Conservation (phyloP, 2,888 invertebrate genomes). For the Dryobota labecula region DNA sequence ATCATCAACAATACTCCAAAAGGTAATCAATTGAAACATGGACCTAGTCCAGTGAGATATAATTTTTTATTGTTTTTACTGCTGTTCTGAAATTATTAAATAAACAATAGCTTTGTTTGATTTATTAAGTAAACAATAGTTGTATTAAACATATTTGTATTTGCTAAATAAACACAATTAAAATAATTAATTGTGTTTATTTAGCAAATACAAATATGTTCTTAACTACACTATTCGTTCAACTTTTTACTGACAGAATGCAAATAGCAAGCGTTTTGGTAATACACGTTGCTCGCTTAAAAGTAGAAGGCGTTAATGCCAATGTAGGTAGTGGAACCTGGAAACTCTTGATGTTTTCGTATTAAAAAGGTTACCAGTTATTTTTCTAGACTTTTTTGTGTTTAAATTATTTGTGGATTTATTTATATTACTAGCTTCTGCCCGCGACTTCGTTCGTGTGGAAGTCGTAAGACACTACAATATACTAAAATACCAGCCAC, state of each 20-base stretch:
- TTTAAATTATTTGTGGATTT: background rate
- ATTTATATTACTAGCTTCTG: no score
- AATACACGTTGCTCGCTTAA: constrained; percentile 23
- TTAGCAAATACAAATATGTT: background rate
- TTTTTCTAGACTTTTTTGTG: no score
- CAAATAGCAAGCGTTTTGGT: constrained; percentile 25
- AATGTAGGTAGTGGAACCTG: background rate
- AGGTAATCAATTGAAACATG: background rate
- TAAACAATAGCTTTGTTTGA: background rate
- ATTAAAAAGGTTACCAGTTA: background rate
- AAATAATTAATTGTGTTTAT: no score
- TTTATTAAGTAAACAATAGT: background rate
- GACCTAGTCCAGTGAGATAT: background rate
- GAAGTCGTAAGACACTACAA: no score
- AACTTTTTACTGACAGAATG: constrained; percentile 2
- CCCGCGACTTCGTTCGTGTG: no score
- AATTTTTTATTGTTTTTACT: background rate
- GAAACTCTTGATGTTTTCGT: constrained; percentile 6
- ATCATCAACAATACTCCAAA: constrained; percentile 4
- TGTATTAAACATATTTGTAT: background rate
- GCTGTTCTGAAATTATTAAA: background rate
- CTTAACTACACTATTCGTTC: background rate
- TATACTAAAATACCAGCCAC: no score
- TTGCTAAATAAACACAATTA: no score
- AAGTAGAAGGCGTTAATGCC: constrained; percentile 30